These are phyloP conservation scores for Microtus oregoni DNA, from an alignment of 2,113 vertebrate species.

Conservation along the genomic window DNA sequence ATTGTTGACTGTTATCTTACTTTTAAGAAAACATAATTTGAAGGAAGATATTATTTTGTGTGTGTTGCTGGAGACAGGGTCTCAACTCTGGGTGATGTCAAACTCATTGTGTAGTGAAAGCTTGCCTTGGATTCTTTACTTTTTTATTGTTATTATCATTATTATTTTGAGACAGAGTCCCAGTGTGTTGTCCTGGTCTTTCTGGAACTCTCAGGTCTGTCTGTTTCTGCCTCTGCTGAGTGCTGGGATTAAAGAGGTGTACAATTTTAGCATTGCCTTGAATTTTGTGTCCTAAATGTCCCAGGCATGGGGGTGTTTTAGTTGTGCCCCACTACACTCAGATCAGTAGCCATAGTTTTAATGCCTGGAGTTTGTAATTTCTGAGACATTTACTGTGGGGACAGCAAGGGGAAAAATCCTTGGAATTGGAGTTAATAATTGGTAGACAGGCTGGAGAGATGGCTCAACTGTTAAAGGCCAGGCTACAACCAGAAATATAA, in stretches of 20 bases:
- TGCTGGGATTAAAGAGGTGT: neutral
- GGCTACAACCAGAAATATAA: neutral
- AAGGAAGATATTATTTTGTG: neutral
- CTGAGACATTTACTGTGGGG: neutral
- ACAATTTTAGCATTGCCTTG: neutral
- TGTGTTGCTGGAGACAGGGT: neutral
- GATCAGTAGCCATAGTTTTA: neutral
- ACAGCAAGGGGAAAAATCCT: neutral
- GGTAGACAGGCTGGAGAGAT: no score
- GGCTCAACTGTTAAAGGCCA: no score
- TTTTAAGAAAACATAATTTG: no score
- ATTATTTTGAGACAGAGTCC: neutral
- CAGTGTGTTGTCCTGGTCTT: neutral
- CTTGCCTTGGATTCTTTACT: neutral
- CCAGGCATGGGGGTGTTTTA: neutral
- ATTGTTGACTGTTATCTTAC: neutral
- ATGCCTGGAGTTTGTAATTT: conserved; percentile 24
- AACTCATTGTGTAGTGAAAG: neutral
- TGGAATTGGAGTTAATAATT: no score
- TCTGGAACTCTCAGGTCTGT: neutral
- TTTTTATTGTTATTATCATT: neutral
- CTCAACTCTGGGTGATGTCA: neutral
- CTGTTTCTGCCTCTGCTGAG: neutral
- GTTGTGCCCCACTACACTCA: neutral
- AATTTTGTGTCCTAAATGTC: neutral